A percentile compares a stretch with the other conserved stretches of the same genome.
Evolutionary conservation across 1,140 invertebrate species (phyloP).

Genomic region (Papilio polytes): DNA sequence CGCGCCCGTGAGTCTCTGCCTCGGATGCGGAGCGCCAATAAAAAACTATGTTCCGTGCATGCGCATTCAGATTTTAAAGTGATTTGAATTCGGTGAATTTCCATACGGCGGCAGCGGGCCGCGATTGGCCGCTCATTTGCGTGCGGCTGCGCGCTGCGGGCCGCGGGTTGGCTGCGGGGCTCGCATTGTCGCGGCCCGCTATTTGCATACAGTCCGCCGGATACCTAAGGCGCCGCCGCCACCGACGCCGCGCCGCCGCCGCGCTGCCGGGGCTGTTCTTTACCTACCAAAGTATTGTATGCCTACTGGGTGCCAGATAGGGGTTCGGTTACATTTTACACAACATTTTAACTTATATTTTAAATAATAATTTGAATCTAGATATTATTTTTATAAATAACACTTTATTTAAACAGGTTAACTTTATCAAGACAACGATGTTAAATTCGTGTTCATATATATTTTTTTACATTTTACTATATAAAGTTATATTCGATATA

Average conservation of each 20-base stretch:
- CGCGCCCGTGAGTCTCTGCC: constrained; percentile 52
- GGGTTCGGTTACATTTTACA: background rate
- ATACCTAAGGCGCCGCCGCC: background rate
- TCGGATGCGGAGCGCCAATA: constrained; percentile 71
- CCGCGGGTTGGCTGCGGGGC: constrained; percentile 33
- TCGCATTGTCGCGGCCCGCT: background rate
- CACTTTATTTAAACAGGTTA: background rate
- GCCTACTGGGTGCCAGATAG: background rate
- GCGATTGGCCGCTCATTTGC: constrained; percentile 68
- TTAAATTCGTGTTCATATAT: background rate
- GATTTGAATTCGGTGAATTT: constrained; percentile 80
- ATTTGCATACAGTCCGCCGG: constrained; percentile 27
- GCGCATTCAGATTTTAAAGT: constrained; percentile 80
- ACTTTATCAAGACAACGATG: background rate
- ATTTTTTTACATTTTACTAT: background rate
- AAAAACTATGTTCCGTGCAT: constrained; percentile 73
- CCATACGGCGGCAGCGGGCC: constrained; percentile 59
- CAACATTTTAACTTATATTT: background rate
- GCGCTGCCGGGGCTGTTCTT: background rate
- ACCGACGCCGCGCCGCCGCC: background rate
- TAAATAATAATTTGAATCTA: background rate
- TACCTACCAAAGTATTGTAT: background rate
- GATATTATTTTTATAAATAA: background rate
- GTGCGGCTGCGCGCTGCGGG: constrained; percentile 68
- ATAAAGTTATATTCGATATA: background rate